Evolutionary conservation across 1,140 invertebrate species (phyloP), one percentile per base, ranked within the genome.

Genomic region (Scaptodrosophila lebanonensis): DNA sequence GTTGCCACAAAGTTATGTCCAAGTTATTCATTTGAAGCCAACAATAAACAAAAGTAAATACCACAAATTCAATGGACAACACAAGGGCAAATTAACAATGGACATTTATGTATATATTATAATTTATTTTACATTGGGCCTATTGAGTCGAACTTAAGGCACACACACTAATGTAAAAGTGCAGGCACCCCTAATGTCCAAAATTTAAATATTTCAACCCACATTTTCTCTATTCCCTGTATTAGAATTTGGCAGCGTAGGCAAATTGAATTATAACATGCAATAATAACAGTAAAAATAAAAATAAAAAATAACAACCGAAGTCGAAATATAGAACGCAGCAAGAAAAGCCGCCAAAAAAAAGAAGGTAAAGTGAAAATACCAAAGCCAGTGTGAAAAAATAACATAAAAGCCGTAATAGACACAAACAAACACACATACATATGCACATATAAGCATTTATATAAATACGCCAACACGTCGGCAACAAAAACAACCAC

Each of bases 201-300:
- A 63, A 66, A 82, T 82, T 66, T 69, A 54, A 66, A 72, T 77
- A 68, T 65, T 48, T 70, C 35, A 51, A 45, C 33, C 22, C 51
- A 57, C 51, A 49, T 59, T 22, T 56, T 18, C 13, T 11, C 40
- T 4, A 27, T 22, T 22, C 38, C 6, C 17, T 38, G 35, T 38
- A 52, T 79, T 53, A 58, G 49, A 56, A 61, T 47, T 53, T 47
- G 16, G 35, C 36, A 43, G 3, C 29, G 32, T 22, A 50, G 30
- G 33, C 36, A 64, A 72, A 60, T 69, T 61, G 44, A 69, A 66
- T 73, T 69, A 58, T 56, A 53, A 43, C 38, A 70, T 29, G 65
- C 45, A 75, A 75, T 65, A 69, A 76, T 58, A 66, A 30, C 36
- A 66, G 56, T 56, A 58, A 18, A 35, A 40, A 57, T 40, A 8